Conservation (phyloP, 2,797 vertebrate species). For the Pipistrellus pygmaeus region DNA sequence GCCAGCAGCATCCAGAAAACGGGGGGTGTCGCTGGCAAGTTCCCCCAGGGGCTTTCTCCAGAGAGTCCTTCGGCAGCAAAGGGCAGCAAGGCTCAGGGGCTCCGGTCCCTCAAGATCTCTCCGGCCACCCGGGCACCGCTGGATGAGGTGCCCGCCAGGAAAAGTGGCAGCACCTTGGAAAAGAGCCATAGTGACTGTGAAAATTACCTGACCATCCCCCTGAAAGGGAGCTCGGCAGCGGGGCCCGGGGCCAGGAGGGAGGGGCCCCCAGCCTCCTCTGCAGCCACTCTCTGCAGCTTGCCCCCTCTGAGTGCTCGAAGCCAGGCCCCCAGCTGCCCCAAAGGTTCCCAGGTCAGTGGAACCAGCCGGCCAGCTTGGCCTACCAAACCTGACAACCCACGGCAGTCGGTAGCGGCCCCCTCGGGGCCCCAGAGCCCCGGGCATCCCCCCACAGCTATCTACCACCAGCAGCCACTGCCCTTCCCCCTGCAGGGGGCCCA, state of each 20-base stretch:
- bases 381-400: slow-evolving; percentile 69
- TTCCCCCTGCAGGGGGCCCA: slow-evolving; percentile 79
- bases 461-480: slow-evolving; percentile 88
- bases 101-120: slow-evolving; percentile 80
- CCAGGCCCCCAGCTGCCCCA: slow-evolving; percentile 80
- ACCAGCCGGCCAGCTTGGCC: slow-evolving; percentile 80
- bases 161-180: slow-evolving; percentile 77
- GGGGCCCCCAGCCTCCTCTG: slow-evolving; percentile 65
- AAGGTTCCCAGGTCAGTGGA: slow-evolving; percentile 83
- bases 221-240: slow-evolving; percentile 81
- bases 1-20: slow-evolving; percentile 80
- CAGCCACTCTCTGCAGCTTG: slow-evolving; percentile 80
- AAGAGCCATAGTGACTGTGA: slow-evolving; percentile 89
- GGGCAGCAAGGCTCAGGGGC: slow-evolving; percentile 68
- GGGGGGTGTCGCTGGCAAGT: slow-evolving; percentile 77
- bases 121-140: slow-evolving; percentile 64
- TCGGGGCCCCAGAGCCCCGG: slow-evolving; percentile 62
- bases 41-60: slow-evolving; percentile 67
- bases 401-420: slow-evolving; percentile 65
- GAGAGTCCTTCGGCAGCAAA: slow-evolving; percentile 59
- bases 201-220: slow-evolving; percentile 94
- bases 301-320: slow-evolving; percentile 81
- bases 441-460: slow-evolving; percentile 65
- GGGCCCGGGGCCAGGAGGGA: slow-evolving; percentile 61
- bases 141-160: slow-evolving; percentile 75